Evolutionary conservation across 2,113 vertebrate species (phyloP).

Genomic region (Bubo blakistoni): DNA sequence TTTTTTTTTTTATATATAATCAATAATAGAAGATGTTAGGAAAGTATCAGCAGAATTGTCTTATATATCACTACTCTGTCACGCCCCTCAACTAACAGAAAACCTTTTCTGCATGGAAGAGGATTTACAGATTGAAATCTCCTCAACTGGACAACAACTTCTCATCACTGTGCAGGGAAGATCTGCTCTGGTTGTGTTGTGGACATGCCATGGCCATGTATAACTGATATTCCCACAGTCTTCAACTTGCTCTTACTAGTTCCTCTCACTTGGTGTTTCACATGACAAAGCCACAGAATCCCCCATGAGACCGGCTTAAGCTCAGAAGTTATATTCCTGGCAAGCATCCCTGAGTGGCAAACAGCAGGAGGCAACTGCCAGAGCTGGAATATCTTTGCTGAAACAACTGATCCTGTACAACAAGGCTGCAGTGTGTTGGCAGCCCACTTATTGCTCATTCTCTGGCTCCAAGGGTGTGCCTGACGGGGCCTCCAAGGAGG

Average conservation of each 20-base stretch:
- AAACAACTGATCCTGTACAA: background rate
- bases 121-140: background rate
- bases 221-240: background rate
- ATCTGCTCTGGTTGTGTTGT: background rate
- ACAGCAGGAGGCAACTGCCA: background rate
- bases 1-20: background rate
- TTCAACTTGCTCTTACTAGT: background rate
- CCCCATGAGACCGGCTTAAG: background rate
- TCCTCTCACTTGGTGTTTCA: background rate
- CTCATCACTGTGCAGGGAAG: background rate
- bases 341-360: background rate
- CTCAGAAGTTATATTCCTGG: background rate
- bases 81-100: background rate
- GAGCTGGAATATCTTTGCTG: background rate
- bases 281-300: background rate
- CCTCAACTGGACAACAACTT: background rate
- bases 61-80: background rate
- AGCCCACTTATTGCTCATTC: background rate
- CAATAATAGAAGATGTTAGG: background rate
- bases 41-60: background rate
- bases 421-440: background rate
- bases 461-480: background rate
- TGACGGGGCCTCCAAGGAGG: background rate
- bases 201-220: background rate
- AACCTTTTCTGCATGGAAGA: background rate